Evolutionary conservation across 2,797 vertebrate genomes (phyloP).

Genomic region (Cottoperca gobio): DNA sequence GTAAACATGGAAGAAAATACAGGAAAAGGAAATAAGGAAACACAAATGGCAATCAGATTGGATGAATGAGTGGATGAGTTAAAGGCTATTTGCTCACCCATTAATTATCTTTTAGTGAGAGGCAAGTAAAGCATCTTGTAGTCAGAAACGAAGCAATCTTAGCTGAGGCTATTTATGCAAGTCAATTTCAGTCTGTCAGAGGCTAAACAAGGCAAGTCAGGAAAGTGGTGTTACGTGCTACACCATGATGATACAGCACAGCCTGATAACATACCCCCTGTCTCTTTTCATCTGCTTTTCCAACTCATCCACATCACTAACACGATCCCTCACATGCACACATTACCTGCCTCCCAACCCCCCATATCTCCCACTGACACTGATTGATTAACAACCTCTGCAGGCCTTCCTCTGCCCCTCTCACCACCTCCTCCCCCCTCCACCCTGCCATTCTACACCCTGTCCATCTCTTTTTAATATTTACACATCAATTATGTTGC

Average conservation of each 20-base stretch:
- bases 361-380: constrained; percentile 57
- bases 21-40: neutral
- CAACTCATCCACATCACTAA: constrained; percentile 25
- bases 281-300: constrained; percentile 31
- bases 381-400: constrained; percentile 60
- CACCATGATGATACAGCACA: constrained; percentile 18
- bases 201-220: constrained; percentile 22
- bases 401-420: constrained; percentile 20
- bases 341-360: constrained; percentile 53
- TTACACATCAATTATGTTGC: constrained; percentile 32
- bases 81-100: neutral
- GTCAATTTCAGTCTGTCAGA: constrained; percentile 43
- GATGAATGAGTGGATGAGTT: neutral
- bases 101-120: neutral
- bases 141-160: neutral
- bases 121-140: neutral
- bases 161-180: constrained; percentile 17
- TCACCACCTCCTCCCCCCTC: neutral
- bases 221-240: constrained; percentile 19
- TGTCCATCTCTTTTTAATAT: constrained; percentile 44
- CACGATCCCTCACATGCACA: constrained; percentile 33
- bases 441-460: constrained; percentile 16
- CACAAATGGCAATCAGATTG: neutral
- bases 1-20: neutral
- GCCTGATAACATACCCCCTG: constrained; percentile 3